Percentiles rank a stretch among this genome's conserved stretches.
Conservation (phyloP, 2,797 vertebrate species). For the Thalassophryne amazonica region DNA sequence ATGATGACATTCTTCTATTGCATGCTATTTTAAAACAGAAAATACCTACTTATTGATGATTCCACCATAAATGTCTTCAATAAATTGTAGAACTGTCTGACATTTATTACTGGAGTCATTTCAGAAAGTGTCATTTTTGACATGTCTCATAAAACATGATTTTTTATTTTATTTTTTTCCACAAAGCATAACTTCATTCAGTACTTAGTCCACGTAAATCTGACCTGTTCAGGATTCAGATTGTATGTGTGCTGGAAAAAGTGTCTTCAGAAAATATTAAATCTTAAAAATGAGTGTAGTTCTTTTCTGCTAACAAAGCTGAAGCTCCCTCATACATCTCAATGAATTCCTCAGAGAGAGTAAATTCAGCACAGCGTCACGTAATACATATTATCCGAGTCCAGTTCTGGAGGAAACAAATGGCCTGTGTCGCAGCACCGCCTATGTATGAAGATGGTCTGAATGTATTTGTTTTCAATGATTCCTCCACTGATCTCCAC, state of each 20-base stretch:
- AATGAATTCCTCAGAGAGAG: slow-evolving; percentile 15
- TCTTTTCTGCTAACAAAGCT: slow-evolving; percentile 10
- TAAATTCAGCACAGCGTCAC: slow-evolving; percentile 18
- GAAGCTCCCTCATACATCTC: slow-evolving; percentile 22
- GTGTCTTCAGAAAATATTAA: slow-evolving; percentile 8
- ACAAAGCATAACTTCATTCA: no score
- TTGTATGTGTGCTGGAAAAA: not conserved
- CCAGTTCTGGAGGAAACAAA: slow-evolving; percentile 34
- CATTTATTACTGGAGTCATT: no score
- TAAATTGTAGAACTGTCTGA: no score
- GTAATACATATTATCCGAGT: slow-evolving; percentile 24
- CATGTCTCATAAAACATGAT: no score
- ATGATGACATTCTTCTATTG: no score
- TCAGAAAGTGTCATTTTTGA: no score
- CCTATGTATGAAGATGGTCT: slow-evolving; percentile 11
- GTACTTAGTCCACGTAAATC: no score
- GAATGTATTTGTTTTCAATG: slow-evolving; percentile 24
- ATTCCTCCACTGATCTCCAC: slow-evolving; percentile 24
- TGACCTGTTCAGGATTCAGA: no score
- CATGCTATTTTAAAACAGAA: no score
- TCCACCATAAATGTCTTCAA: no score
- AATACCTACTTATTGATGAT: no score
- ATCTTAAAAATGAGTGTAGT: slow-evolving; percentile 7
- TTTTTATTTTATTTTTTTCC: no score
- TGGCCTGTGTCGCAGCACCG: not conserved